Conservation (phyloP, 2,888 invertebrate genomes). For the Rhodophaea formosa region DNA sequence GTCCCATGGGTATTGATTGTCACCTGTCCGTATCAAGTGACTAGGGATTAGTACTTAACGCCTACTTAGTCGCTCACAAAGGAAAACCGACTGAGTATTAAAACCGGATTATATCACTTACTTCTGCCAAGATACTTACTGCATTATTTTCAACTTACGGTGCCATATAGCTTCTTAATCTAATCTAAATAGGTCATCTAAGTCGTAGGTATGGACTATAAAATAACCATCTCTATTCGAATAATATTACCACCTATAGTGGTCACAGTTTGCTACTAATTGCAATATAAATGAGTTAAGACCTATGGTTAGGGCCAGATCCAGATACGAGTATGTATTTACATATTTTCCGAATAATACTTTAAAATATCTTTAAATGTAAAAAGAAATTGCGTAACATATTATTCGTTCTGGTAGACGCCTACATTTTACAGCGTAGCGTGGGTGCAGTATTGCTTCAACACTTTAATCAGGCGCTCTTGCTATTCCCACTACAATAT, state of each 20-base stretch:
- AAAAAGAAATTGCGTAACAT: too few relatives aligned
- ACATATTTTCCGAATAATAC: too few relatives aligned
- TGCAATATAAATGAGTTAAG: not conserved
- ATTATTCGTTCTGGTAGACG: not conserved
- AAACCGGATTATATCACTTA: not conserved
- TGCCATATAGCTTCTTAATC: too few relatives aligned
- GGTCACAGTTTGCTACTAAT: not conserved
- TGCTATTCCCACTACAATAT: not conserved
- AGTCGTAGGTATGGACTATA: too few relatives aligned
- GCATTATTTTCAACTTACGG: too few relatives aligned
- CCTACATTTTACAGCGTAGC: not conserved
- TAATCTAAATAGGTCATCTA: too few relatives aligned
- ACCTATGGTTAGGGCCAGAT: too few relatives aligned
- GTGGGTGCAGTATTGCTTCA: not conserved
- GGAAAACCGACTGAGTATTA: not conserved
- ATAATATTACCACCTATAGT: too few relatives aligned
- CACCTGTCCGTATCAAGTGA: conserved; percentile 57
- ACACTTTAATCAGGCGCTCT: not conserved
- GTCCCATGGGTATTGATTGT: conserved; percentile 68
- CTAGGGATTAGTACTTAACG: conserved; percentile 33
- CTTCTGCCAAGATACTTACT: too few relatives aligned
- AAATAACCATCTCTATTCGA: too few relatives aligned
- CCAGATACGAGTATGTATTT: too few relatives aligned
- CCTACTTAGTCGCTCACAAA: conserved; percentile 4
- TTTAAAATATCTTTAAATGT: too few relatives aligned